phyloP scores from a whole-genome alignment of 2,797 vertebrate species.

The Pristis pectinata region DNA sequence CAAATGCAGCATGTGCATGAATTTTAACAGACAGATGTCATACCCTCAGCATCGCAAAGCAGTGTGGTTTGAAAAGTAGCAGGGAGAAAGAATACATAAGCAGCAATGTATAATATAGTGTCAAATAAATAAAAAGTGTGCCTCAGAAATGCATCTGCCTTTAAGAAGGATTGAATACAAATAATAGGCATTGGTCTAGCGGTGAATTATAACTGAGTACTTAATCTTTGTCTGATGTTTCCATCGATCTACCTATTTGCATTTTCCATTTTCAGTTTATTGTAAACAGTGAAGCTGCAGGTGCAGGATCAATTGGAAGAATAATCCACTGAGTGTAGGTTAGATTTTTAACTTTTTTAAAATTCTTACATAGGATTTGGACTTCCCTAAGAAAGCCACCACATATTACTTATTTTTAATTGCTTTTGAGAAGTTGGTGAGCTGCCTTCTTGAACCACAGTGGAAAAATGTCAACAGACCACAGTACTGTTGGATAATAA shows the following conservation, averaged over 20 bases:
- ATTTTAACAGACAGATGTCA: background rate
- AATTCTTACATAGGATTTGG: too few relatives aligned
- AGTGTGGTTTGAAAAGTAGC: background rate
- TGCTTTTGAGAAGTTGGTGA: too few relatives aligned
- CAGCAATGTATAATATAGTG: background rate
- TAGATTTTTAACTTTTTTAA: background rate
- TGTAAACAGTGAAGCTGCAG: background rate
- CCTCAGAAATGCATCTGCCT: background rate
- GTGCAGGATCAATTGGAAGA: conserved; percentile 1
- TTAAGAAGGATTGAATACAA: background rate
- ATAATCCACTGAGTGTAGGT: background rate
- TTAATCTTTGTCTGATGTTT: conserved; percentile 2
- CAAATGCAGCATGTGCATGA: background rate
- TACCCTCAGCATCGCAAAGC: background rate
- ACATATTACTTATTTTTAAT: too few relatives aligned
- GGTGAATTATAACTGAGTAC: conserved; percentile 1
- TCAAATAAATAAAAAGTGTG: background rate
- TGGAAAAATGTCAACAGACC: too few relatives aligned
- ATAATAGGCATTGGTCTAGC: background rate
- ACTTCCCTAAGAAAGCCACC: too few relatives aligned
- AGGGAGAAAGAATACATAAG: background rate
- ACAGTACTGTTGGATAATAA: too few relatives aligned
- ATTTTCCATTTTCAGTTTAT: background rate
- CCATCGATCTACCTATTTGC: background rate
- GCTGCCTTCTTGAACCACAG: too few relatives aligned